Conservation (phyloP, 2,888 invertebrate genomes). For the Pediacus dermestoides region DNA sequence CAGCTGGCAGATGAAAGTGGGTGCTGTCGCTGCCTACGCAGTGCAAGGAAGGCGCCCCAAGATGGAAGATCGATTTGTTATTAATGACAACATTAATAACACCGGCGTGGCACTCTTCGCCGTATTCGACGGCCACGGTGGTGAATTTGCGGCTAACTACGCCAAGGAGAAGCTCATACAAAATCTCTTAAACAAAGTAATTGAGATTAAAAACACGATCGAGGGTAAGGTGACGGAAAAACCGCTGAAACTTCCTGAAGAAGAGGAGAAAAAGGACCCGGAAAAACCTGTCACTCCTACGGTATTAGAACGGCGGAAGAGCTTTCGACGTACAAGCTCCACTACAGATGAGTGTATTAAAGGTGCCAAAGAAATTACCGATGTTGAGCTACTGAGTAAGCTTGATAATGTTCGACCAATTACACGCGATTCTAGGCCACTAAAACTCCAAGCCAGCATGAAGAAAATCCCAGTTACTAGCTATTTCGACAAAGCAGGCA, state of each 20-base stretch:
- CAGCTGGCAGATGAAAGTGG: conserved; percentile 74
- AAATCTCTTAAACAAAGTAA: conserved; percentile 72
- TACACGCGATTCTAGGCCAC: conserved; percentile 60
- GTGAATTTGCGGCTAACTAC: conserved; percentile 91
- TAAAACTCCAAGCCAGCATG: conserved; percentile 50
- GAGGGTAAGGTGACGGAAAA: conserved; percentile 49
- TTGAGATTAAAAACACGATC: conserved; percentile 67
- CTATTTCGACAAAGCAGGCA: conserved; percentile 68
- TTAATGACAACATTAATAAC: conserved; percentile 79
- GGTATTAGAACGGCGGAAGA: conserved; percentile 58
- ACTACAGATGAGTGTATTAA: conserved; percentile 52
- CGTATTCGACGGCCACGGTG: conserved; percentile 94
- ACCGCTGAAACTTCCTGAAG: conserved; percentile 30
- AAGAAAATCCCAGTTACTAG: conserved; percentile 55
- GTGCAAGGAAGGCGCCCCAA: conserved; percentile 84
- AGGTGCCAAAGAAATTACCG: conserved; percentile 58
- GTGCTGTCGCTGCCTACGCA: conserved; percentile 80
- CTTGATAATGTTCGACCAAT: conserved; percentile 51
- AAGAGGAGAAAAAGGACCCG: conserved; percentile 50
- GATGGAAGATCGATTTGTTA: conserved; percentile 93
- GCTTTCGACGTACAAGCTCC: conserved; percentile 63
- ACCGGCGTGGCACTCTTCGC: conserved; percentile 87
- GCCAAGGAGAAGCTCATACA: conserved; percentile 84
- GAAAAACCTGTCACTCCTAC: conserved; percentile 44
- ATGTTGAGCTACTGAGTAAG: conserved; percentile 64